Evolutionary conservation across 1,140 invertebrate genomes (phyloP), one percentile per base, ranked within the genome.

Genomic region (Nixonia krombeini): DNA sequence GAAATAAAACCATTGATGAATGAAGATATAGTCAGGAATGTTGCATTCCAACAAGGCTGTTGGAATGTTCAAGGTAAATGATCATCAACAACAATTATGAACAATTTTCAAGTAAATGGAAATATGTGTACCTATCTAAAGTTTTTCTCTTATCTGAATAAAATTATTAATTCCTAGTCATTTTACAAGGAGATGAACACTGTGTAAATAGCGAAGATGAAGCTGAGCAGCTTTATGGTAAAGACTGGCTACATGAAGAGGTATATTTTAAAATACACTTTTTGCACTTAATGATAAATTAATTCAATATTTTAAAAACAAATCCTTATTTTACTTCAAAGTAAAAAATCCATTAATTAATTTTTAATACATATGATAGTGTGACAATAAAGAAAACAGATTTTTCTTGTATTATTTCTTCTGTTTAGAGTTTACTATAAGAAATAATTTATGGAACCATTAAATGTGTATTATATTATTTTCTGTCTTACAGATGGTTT

Each of bases 401-500:
- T 51, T 50, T 59, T 33, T 53, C n/a, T n/a, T n/a, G n/a, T n/a
- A n/a, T n/a, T n/a, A n/a, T n/a, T n/a, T n/a, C n/a, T n/a, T n/a
- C n/a, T n/a, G n/a, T n/a, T n/a, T n/a, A n/a, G n/a, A n/a, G n/a
- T n/a, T n/a, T n/a, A n/a, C n/a, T n/a, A n/a, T n/a, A n/a, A n/a
- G n/a, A n/a, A n/a, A n/a, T n/a, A n/a, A n/a, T n/a, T n/a, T n/a
- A n/a, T n/a, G n/a, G n/a, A n/a, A n/a, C n/a, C n/a, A n/a, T n/a
- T n/a, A n/a, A n/a, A n/a, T 40, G 1, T 6, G 5, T 10, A 29
- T 13, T 41, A 13, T 57, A 37, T 38, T 18, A 45, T 38, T 38
- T 38, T 40, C 28, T 45, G 16, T n/a, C n/a, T n/a, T n/a, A n/a
- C 16, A 72, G 70, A 72, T 72, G 70, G 52, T 72, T 12, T 29